phyloP scores from a whole-genome alignment of 2,888 invertebrate genomes.

The Candidula unifasciata region DNA sequence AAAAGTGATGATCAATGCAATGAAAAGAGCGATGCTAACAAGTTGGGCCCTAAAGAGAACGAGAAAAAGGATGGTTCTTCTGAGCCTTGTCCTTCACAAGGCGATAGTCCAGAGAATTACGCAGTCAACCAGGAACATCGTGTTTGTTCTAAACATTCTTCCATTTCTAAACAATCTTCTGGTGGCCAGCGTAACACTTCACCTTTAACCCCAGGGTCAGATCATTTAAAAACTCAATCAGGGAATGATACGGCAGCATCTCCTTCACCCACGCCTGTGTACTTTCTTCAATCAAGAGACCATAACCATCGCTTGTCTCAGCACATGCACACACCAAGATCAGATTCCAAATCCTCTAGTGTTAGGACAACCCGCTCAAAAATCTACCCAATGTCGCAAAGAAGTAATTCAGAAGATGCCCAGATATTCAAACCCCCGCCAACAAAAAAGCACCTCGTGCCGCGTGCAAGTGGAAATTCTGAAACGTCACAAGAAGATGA shows the following conservation, averaged over 20 bases:
- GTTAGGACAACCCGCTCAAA: neutral
- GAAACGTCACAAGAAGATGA: neutral
- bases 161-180: neutral
- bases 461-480: neutral
- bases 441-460: neutral
- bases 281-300: neutral
- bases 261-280: neutral
- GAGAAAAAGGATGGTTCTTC: no score
- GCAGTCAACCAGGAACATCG: neutral
- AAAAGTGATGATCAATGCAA: neutral
- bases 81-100: no score
- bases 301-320: conserved; percentile 1
- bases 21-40: neutral
- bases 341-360: neutral
- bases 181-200: neutral
- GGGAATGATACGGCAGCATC: no score
- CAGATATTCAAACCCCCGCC: neutral
- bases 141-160: conserved; percentile 17
- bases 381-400: neutral
- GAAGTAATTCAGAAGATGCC: neutral
- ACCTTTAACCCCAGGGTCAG: neutral
- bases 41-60: no score
- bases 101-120: no score
- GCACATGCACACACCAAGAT: conserved; percentile 7
- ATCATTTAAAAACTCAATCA: neutral